Base-by-base conservation (phyloP, 2,797 vertebrate species). In the Masticophis lateralis region DNA sequence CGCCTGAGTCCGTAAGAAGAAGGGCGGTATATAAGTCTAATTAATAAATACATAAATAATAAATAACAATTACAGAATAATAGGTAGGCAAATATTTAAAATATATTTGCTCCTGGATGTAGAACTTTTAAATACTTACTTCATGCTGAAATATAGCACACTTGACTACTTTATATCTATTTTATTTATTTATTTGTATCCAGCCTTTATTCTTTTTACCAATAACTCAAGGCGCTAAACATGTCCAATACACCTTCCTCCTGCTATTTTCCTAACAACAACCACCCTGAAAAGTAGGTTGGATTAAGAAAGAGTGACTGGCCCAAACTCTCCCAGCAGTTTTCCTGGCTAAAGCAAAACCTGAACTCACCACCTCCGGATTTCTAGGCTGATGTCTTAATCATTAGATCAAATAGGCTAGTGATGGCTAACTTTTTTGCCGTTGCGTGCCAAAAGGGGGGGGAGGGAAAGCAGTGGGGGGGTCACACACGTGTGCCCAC, bases 41-140 rank as follows among this genome's bases (percentile, higher is more conserved):
- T n/a, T n/a, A n/a, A n/a, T n/a, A n/a, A n/a, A n/a, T n/a, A n/a
- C n/a, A n/a, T n/a, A n/a, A n/a, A n/a, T n/a, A n/a, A n/a, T n/a
- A n/a, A n/a, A n/a, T n/a, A 96, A 96, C 27, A 83, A 95, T 94
- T 96, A 96, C 95, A 96, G 96, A 92, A 93, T 37, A 90, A 97
- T 95, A 90, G 94, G 93, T 93, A 94, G 93, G 95, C 94, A 95
- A 95, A 95, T 94, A 83, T 96, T 95, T 93, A 91, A 95, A 96
- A 94, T 94, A 87, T 94, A 87, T 96, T 96, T 96, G 94, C 90
- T 94, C 95, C 90, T 57, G 96, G 91, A 94, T n/a, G 92, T 60
- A 92, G 94, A 97, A 97, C 96, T 92, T 92, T 91, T 55, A 87
- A 86, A 95, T 96, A 95, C 92, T 16, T 93, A 93, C 43, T 91